A percentile compares a stretch with the other conserved stretches of the same genome.
These are phyloP conservation scores for Reinhardtius hippoglossoides DNA, from an alignment of 2,113 vertebrate genomes.

Conservation along the genomic window DNA sequence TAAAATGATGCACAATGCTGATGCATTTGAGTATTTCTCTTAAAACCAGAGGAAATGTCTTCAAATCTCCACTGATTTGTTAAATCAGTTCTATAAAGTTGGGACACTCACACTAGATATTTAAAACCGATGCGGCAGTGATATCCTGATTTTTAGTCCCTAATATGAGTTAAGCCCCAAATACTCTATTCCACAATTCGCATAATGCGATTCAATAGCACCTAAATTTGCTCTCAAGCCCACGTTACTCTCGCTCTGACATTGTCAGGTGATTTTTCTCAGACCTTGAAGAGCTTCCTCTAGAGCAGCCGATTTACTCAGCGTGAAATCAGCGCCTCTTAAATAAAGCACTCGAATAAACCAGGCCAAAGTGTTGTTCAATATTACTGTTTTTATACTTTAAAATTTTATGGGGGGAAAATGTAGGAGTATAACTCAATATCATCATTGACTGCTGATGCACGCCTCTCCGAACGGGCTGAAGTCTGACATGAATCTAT, in stretches of 20 bases:
- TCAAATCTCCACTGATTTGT: no score
- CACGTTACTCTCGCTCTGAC: no score
- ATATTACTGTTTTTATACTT: background rate
- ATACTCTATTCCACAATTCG: background rate
- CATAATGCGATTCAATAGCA: background rate
- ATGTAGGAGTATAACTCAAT: background rate
- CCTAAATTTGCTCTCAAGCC: background rate
- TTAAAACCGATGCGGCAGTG: no score
- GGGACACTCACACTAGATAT: no score
- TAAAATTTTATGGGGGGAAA: background rate
- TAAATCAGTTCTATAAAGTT: no score
- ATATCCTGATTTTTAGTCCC: no score
- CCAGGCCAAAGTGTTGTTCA: background rate
- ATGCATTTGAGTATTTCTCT: no score
- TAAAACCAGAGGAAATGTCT: no score
- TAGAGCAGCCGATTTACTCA: background rate
- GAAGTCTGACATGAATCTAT: background rate
- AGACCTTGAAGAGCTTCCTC: background rate
- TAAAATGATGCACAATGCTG: no score
- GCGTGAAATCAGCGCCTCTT: background rate
- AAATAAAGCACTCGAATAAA: background rate
- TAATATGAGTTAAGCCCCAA: background rate
- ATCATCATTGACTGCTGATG: background rate
- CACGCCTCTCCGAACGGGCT: background rate
- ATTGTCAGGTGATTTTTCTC: background rate